A percentile compares a stretch with the other conserved stretches of the same genome.
Conservation (phyloP, 2,797 vertebrate species). For the Acridotheres tristis region DNA sequence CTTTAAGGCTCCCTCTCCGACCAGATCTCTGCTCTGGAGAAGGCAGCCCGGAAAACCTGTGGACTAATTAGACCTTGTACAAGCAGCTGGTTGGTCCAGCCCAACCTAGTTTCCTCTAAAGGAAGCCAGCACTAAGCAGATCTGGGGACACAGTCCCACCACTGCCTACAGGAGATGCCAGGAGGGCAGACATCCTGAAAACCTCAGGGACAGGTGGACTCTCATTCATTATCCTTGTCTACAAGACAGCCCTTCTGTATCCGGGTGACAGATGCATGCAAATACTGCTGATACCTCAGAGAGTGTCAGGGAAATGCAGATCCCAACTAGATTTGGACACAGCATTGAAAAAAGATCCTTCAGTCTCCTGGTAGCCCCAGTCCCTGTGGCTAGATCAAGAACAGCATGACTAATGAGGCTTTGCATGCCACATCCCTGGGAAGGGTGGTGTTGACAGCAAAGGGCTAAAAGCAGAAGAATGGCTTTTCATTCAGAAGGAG, state of each 20-base stretch:
- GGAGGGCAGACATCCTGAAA: neutral
- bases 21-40: neutral
- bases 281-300: neutral
- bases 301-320: neutral
- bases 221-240: neutral
- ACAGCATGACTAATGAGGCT: neutral
- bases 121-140: neutral
- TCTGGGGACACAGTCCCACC: fast-evolving
- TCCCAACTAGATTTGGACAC: neutral
- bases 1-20: neutral
- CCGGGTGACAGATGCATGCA: neutral
- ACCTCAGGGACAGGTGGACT: neutral
- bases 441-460: neutral
- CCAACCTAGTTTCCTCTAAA: neutral
- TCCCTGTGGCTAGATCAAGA: neutral
- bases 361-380: neutral
- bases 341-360: neutral
- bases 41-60: neutral
- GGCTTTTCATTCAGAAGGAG: neutral
- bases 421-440: neutral
- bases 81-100: neutral
- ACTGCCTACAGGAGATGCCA: neutral
- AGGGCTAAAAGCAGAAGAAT: neutral
- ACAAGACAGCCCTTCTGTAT: neutral
- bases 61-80: neutral